Percentiles rank a stretch among this genome's conserved stretches.
Conservation (phyloP, 2,888 invertebrate species). For the Cordilura impudica region DNA sequence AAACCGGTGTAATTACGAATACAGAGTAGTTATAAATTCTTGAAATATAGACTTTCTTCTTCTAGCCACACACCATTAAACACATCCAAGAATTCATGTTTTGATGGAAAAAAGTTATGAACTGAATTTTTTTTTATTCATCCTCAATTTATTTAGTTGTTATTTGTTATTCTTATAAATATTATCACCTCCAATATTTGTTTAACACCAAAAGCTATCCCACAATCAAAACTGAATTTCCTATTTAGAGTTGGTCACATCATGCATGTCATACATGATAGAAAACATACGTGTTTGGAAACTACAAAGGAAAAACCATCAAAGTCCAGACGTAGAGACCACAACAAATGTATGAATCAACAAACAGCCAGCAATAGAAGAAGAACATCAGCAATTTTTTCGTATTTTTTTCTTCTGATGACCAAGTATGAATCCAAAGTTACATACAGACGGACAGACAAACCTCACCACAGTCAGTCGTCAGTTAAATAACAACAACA, state of each 20-base stretch:
- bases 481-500: conserved; percentile 18
- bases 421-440: conserved; percentile 6
- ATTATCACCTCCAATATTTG: too few relatives aligned
- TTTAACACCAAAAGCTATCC: too few relatives aligned
- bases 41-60: too few relatives aligned
- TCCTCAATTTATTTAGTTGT: too few relatives aligned
- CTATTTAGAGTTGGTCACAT: conserved; percentile 20
- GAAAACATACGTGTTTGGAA: not conserved
- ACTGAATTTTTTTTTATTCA: too few relatives aligned
- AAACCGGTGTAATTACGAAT: too few relatives aligned
- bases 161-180: too few relatives aligned
- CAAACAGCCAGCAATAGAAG: conserved; percentile 24
- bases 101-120: too few relatives aligned
- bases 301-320: conserved; percentile 13
- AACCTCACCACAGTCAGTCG: conserved; percentile 26
- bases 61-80: too few relatives aligned
- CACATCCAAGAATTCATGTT: too few relatives aligned
- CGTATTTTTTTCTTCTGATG: not conserved
- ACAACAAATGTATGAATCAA: conserved; percentile 36
- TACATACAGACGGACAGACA: conserved; percentile 5
- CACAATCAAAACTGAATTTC: too few relatives aligned
- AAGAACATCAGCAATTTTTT: conserved; percentile 13
- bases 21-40: too few relatives aligned
- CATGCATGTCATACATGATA: not conserved
- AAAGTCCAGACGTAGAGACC: conserved; percentile 44